A percentile compares a stretch with the other conserved stretches of the same genome.
Evolutionary conservation across 2,888 invertebrate genomes (phyloP).

Genomic region (Ceratothoa steindachneri): DNA sequence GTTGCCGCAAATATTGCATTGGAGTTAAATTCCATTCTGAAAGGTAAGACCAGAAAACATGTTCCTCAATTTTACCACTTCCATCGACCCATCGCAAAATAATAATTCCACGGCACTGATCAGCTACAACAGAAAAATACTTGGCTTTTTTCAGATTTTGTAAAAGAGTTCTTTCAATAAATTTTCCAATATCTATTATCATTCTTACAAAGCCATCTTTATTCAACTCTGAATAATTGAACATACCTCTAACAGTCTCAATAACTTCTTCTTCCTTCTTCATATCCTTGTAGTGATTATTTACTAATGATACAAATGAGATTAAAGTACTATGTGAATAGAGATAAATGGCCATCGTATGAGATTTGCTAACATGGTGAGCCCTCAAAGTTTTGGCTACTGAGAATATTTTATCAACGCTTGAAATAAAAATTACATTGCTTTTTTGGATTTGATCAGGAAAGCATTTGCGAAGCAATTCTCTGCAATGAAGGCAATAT

Average conservation of each 20-base stretch:
- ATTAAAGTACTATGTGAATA: neutral
- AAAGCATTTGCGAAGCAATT: neutral
- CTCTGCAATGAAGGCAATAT: neutral
- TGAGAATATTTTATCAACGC: neutral
- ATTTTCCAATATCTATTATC: neutral
- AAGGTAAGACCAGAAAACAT: constrained; percentile 10
- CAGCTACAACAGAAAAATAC: constrained; percentile 6
- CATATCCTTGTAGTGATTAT: neutral
- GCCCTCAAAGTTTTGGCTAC: neutral
- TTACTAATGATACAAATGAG: neutral
- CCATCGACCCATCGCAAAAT: neutral
- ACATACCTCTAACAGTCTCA: neutral
- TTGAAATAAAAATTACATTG: neutral
- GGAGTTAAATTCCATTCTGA: neutral
- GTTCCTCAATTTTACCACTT: neutral
- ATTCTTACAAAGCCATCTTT: neutral
- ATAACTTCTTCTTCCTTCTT: neutral
- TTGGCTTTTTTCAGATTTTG: neutral
- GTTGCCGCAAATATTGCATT: neutral
- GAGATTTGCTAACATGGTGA: neutral
- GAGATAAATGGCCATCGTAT: neutral
- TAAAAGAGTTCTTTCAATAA: neutral
- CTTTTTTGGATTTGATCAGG: neutral
- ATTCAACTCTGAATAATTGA: neutral
- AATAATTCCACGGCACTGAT: neutral